A percentile compares a stretch with the other conserved stretches of the same genome.
Evolutionary conservation across 2,113 vertebrate species (phyloP).

Genomic region (Syngnathus floridae): DNA sequence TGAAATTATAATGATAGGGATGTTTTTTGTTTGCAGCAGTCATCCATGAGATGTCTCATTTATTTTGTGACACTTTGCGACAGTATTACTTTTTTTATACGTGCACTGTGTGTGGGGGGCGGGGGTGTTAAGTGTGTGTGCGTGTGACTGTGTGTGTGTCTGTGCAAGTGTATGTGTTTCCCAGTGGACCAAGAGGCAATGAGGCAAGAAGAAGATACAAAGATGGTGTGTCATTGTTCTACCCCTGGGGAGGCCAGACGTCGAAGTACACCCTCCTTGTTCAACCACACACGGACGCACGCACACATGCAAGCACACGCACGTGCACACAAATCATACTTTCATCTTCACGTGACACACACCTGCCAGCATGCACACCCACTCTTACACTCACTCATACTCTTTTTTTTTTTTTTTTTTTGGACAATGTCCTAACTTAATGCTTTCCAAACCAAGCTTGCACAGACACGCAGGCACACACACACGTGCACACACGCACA

Average conservation of each 20-base stretch:
- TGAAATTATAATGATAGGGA: background rate
- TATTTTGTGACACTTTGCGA: background rate
- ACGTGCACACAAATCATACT: background rate
- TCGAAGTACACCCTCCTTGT: conserved; percentile 8
- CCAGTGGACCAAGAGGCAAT: conserved; percentile 15
- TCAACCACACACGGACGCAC: background rate
- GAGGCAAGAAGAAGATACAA: conserved; percentile 16
- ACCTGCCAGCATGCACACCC: background rate
- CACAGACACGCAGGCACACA: background rate
- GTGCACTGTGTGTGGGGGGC: too few species aligned
- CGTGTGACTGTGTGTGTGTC: background rate
- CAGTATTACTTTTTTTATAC: background rate
- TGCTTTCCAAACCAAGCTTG: background rate
- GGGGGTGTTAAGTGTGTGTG: background rate
- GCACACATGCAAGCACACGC: background rate
- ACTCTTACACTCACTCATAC: too few species aligned
- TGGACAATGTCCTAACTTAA: background rate
- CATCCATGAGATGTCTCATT: background rate
- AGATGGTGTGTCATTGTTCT: conserved; percentile 9
- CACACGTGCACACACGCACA: background rate
- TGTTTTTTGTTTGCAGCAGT: background rate
- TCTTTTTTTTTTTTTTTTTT: background rate
- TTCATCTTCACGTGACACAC: background rate
- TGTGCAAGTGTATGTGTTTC: conserved; percentile 6
- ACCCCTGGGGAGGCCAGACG: conserved; percentile 20